A percentile compares a stretch with the other conserved stretches of the same genome.
phyloP scores from a whole-genome alignment of 1,140 invertebrate genomes.

The Aphelinus atriplicis region DNA sequence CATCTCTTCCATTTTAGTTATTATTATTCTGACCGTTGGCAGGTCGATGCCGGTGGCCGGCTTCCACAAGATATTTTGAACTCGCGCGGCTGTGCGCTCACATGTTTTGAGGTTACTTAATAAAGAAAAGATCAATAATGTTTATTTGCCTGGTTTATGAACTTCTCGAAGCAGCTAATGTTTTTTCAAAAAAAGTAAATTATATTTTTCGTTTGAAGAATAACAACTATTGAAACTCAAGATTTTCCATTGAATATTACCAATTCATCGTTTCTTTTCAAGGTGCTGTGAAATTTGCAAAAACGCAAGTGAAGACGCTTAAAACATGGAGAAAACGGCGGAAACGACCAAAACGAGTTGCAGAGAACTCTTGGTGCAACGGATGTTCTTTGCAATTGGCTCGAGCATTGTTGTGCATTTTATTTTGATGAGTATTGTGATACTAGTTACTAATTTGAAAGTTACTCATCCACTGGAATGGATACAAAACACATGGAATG shows the following conservation, averaged over 20 bases:
- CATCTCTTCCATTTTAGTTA: no score
- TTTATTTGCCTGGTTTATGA: not conserved
- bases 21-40: no score
- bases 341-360: slow-evolving; percentile 47
- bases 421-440: slow-evolving; percentile 64
- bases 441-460: slow-evolving; percentile 68
- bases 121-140: slow-evolving; percentile 6
- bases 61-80: slow-evolving; percentile 14
- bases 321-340: slow-evolving; percentile 39
- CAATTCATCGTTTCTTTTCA: not conserved
- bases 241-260: no score
- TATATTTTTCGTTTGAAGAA: no score
- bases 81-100: not conserved
- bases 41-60: slow-evolving; percentile 6
- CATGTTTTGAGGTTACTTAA: slow-evolving; percentile 28
- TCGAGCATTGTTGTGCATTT: slow-evolving; percentile 66
- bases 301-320: not conserved
- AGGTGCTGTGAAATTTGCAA: slow-evolving; percentile 11
- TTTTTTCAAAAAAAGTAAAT: not conserved
- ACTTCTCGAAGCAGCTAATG: not conserved
- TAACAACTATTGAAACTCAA: no score
- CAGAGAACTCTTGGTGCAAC: slow-evolving; percentile 63
- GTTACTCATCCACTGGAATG: slow-evolving; percentile 66
- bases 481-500: slow-evolving; percentile 62
- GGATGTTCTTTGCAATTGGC: slow-evolving; percentile 63